phyloP scores from a whole-genome alignment of 2,888 invertebrate species.

The Resseliella maxima region DNA sequence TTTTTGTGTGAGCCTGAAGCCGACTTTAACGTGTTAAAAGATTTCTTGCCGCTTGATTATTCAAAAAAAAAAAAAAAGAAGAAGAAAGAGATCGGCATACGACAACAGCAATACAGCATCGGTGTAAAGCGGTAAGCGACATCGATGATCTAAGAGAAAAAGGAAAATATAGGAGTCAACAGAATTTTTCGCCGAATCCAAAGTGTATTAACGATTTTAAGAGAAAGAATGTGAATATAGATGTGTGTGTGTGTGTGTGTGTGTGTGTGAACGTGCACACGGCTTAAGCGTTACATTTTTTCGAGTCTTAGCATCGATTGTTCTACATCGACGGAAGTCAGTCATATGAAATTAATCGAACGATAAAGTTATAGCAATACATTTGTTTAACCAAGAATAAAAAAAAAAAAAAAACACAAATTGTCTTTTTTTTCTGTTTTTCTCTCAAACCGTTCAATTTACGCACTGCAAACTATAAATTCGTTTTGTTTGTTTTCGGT shows the following conservation, averaged over 20 bases:
- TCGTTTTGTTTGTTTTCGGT: background rate
- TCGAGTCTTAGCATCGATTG: slow-evolving; percentile 37
- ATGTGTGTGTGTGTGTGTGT: background rate
- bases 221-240: background rate
- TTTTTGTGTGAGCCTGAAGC: background rate
- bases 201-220: background rate
- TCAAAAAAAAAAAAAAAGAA: slow-evolving; percentile 1
- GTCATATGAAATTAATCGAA: slow-evolving; percentile 53
- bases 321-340: slow-evolving; percentile 45
- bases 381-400: background rate
- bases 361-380: slow-evolving; percentile 32
- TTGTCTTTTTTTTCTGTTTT: background rate
- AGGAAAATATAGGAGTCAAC: background rate
- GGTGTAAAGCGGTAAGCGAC: background rate
- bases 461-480: background rate
- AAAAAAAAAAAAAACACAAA: no score
- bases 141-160: background rate
- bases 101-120: background rate
- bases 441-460: background rate
- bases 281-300: slow-evolving; percentile 9
- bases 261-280: background rate
- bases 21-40: background rate
- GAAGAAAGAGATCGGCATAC: no score
- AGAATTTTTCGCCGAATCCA: no score
- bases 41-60: background rate